A percentile compares a stretch with the other conserved stretches of the same genome.
These are phyloP conservation scores for Tanytarsus gracilentus DNA, from an alignment of 2,888 invertebrate genomes.

Conservation along the genomic window DNA sequence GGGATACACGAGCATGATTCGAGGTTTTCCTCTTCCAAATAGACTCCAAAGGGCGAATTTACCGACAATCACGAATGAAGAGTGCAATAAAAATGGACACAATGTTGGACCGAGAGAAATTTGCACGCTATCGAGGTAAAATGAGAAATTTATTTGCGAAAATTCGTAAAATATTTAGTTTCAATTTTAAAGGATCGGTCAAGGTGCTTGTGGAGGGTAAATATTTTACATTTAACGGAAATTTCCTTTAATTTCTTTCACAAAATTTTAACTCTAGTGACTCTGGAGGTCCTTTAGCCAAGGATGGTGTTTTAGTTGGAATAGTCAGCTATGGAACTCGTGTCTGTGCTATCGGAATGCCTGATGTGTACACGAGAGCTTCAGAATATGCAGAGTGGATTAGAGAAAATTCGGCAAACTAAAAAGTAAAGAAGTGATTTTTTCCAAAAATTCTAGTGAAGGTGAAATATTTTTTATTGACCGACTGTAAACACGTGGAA, in stretches of 20 bases:
- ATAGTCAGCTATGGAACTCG: constrained; percentile 39
- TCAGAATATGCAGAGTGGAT: too few species aligned
- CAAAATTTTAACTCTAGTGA: constrained; percentile 33
- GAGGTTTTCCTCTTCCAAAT: constrained; percentile 34
- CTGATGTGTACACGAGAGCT: constrained; percentile 40
- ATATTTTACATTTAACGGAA: not conserved
- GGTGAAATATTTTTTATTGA: too few species aligned
- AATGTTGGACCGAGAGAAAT: constrained; percentile 38
- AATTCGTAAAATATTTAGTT: constrained; percentile 31
- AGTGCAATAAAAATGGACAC: constrained; percentile 36
- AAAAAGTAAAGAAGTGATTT: too few species aligned
- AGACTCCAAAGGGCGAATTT: constrained; percentile 37
- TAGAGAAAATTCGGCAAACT: not conserved
- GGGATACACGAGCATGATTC: constrained; percentile 39
- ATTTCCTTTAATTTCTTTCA: not conserved
- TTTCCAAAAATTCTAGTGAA: too few species aligned
- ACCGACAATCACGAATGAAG: constrained; percentile 37
- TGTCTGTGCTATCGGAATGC: constrained; percentile 33
- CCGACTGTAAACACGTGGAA: too few species aligned
- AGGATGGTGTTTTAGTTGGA: constrained; percentile 35
- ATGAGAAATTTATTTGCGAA: not conserved
- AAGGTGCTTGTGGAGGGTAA: constrained; percentile 36
- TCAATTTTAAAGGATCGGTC: constrained; percentile 30
- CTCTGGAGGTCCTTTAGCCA: constrained; percentile 41
- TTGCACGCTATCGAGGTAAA: constrained; percentile 34